Base-by-base conservation (phyloP, 2,113 vertebrate species). In the Xiphophorus maculatus region DNA sequence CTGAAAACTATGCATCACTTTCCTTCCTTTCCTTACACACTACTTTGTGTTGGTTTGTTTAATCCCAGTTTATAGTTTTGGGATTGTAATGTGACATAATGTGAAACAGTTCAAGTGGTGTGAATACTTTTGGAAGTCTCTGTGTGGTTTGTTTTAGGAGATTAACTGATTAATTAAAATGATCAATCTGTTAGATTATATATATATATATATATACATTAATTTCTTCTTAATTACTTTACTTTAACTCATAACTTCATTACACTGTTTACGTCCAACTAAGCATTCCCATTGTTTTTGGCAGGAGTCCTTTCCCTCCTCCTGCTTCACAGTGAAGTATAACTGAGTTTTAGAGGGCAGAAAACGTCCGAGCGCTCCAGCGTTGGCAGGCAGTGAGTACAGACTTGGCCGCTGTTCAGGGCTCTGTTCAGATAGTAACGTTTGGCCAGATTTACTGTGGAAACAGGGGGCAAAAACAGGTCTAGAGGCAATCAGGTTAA, bases 321-420 rank as follows among this genome's bases (percentile, higher is more conserved):
- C 30, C 64, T 76, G 77, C 58, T 72, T 72, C 37, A 44, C 64
- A 64, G 32, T 37, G 75, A 25, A 29, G 33, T 60, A 29, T 63
- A 63, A 51, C 74, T 70, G 42, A 63, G 69, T 66, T 84, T 77
- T 74, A 54, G 60, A 32, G 62, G 29, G n/a, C 62, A 48, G 42
- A 62, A 65, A 17, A 62, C 14, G n/a, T 64, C 66, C 28, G 75
- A 72, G 73, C 37, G 42, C n/a, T 73, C 63, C 74, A 44, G 66
- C 6, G 80, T 88, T 82, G 87, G 79, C 67, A 72, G 70, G 85
- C 73, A 65, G 74, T 40, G 2, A 79, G 66, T 67, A 44, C 40
- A 72, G 62, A 78, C 79, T 76, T 65, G 76, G 71, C 74, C 13
- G 58, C 10, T 71, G 22, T 19, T 35, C 51, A 51, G 28, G 17